phyloP scores from a whole-genome alignment of 2,797 vertebrate species.

The Cuculus canorus region DNA sequence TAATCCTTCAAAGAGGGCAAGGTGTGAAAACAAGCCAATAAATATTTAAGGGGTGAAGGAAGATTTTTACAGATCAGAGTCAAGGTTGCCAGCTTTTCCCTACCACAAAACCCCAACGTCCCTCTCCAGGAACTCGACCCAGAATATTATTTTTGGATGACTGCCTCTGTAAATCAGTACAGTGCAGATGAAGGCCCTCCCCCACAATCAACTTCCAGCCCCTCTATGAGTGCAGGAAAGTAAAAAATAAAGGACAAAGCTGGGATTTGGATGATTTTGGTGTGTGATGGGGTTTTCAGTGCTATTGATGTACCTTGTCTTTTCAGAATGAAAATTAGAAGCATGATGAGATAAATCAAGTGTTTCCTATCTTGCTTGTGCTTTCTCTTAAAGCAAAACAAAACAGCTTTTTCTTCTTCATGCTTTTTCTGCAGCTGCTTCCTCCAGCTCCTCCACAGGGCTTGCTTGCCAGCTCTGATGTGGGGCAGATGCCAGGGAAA shows the following conservation, averaged over 20 bases:
- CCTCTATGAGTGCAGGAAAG: not conserved
- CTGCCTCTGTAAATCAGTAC: conserved; percentile 51
- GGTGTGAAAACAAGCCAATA: conserved; percentile 61
- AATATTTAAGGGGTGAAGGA: conserved; percentile 47
- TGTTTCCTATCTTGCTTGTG: not conserved
- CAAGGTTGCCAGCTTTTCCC: conserved; percentile 51
- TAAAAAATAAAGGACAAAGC: not conserved
- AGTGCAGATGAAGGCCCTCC: conserved; percentile 10
- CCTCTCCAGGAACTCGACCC: conserved; percentile 69
- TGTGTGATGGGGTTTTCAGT: not conserved
- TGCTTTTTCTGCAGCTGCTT: not conserved
- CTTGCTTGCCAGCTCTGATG: rapidly evolving
- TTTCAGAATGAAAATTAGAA: not conserved
- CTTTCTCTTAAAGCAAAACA: not conserved
- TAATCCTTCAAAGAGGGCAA: conserved; percentile 38
- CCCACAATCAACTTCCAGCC: not conserved
- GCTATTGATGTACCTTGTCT: not conserved
- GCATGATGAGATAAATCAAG: not conserved
- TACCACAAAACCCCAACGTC: conserved; percentile 69
- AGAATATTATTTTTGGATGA: conserved; percentile 66
- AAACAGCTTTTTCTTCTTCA: not conserved
- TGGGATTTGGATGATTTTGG: not conserved
- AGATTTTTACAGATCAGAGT: conserved; percentile 63
- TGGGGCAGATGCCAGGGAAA: not conserved
- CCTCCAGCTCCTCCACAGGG: not conserved